Evolutionary conservation across 2,797 vertebrate species (phyloP).

Genomic region (Oreochromis mossambicus): DNA sequence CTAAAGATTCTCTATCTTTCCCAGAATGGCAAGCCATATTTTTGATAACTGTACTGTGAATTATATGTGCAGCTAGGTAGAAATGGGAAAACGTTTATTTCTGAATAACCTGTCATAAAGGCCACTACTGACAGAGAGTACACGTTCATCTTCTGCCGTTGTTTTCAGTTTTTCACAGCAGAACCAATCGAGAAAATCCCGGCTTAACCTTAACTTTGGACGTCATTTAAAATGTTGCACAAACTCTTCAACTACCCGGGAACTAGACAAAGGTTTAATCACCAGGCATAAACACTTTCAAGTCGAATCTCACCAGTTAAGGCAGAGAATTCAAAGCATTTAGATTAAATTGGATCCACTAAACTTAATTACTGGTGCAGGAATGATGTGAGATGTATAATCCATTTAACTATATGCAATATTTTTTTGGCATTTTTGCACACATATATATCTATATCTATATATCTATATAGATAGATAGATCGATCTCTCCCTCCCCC

Average conservation of each 20-base stretch:
- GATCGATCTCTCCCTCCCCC: too few relatives aligned
- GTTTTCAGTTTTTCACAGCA: background rate
- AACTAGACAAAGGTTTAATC: background rate
- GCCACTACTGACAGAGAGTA: background rate
- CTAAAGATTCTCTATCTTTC: background rate
- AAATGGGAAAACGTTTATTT: background rate
- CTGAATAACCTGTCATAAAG: background rate
- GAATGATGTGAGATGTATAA: too few relatives aligned
- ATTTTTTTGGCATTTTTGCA: too few relatives aligned
- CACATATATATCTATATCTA: too few relatives aligned
- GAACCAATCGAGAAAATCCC: constrained; percentile 22
- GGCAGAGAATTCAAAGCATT: constrained; percentile 1
- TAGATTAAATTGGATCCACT: too few relatives aligned
- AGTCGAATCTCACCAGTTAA: background rate
- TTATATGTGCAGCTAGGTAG: background rate
- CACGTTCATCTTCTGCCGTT: accelerated
- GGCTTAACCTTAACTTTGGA: constrained; percentile 28
- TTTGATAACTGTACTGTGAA: background rate
- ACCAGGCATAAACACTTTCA: constrained; percentile 2
- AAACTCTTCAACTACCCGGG: background rate
- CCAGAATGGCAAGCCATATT: background rate
- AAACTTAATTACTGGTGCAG: too few relatives aligned
- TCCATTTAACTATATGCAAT: too few relatives aligned
- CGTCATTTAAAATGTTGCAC: constrained; percentile 38
- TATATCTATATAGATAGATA: too few relatives aligned